These are phyloP conservation scores for Stylophora pistillata DNA, from an alignment of 64 coral and sea anemone species.

Conservation along the genomic window DNA sequence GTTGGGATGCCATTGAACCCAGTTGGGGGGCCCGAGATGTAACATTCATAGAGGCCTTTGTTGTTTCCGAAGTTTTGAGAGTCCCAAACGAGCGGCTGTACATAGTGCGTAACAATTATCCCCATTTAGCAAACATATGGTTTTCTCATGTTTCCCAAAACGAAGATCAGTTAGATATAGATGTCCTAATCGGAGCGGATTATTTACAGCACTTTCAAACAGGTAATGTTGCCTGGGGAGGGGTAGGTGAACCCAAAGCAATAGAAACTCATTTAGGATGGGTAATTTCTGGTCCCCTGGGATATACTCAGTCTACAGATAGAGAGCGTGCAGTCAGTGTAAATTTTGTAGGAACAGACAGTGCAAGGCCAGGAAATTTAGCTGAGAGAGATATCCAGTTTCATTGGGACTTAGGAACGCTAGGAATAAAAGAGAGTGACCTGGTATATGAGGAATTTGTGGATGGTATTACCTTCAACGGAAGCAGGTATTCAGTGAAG, in stretches of 20 bases:
- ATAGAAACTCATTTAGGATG: slow-evolving; percentile 44
- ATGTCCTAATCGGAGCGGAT: slow-evolving; percentile 39
- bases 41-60: slow-evolving; percentile 5
- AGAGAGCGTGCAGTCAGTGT: not conserved
- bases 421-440: not conserved
- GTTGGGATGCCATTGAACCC: not conserved
- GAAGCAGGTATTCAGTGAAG: slow-evolving; percentile 12
- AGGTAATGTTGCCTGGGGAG: slow-evolving; percentile 5
- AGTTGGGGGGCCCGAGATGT: not conserved
- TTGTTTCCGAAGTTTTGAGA: not conserved
- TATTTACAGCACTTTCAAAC: slow-evolving; percentile 14
- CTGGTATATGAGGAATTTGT: slow-evolving; percentile 30
- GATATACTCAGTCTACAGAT: not conserved
- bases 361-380: not conserved
- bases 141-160: slow-evolving; percentile 9
- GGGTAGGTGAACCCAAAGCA: slow-evolving; percentile 22
- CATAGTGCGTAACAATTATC: slow-evolving; percentile 12
- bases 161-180: slow-evolving; percentile 16
- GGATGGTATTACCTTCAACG: slow-evolving; percentile 19
- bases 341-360: not conserved
- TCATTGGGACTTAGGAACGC: slow-evolving; percentile 28
- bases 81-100: slow-evolving; percentile 16
- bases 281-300: not conserved
- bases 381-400: not conserved
- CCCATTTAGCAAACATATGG: slow-evolving; percentile 23